Evolutionary conservation across 2,113 vertebrate species (phyloP), one percentile per base, ranked within the genome.

Genomic region (Noturus placidus): DNA sequence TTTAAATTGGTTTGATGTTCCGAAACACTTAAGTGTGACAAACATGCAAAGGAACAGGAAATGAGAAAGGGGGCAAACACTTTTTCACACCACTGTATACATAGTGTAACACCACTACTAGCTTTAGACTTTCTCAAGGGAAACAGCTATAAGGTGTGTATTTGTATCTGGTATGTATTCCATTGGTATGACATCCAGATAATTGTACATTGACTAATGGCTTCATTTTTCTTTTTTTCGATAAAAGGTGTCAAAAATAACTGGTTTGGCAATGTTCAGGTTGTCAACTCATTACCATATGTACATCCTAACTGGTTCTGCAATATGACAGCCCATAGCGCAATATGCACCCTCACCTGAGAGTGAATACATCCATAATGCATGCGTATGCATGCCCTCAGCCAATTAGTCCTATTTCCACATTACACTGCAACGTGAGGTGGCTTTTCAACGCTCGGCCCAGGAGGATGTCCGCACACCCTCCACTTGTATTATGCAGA

Each of bases 211-310:
- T 80, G 85, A 80, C 76, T 80, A 67, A 86, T 33, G 7, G 61
- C 30, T 69, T 79, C 35, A 65, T 42, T 25, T 20, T 25, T 20
- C n/a, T 56, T 57, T 30, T 46, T 69, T 52, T 13, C 56, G 42
- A 74, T 83, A 76, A 83, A 87, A 87, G 27, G 81, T 76, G 69
- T 77, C 80, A 82, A 77, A 65, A 65, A 50, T 65, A 76, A 61
- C 80, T 63, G 79, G 38, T 56, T 83, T 72, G 67, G 69, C 63
- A 80, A 77, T 22, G 70, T 78, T 52, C 69, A 35, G 59, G 20
- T 67, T 63, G 80, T 72, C 79, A 82, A 50, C 27, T 81, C 38
- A 87, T 87, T 84, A 87, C 81, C 81, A 84, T 87, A 84, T 83
- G 61, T 70, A 65, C 30, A 54, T 84, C 59, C 56, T 87, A 83